Conservation (phyloP, 2,888 invertebrate genomes). For the Hypselothyrea guttata region DNA sequence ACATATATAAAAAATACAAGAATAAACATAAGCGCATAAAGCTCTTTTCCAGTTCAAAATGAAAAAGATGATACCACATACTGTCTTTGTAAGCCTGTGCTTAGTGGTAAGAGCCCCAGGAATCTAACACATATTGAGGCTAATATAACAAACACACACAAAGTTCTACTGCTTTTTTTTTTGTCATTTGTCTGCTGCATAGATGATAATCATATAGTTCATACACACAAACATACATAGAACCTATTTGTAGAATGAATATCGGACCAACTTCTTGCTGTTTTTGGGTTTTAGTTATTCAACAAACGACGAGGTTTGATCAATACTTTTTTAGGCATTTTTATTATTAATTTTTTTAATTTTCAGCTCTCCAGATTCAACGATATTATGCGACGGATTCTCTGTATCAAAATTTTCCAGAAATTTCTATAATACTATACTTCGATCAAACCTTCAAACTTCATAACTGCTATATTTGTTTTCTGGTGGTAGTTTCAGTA, state of each 20-base stretch:
- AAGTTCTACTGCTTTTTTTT: conserved; percentile 36
- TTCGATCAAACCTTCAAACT: no score
- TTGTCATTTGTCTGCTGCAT: no score
- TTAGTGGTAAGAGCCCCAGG: conserved; percentile 31
- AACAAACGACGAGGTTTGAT: no score
- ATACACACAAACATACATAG: conserved; percentile 14
- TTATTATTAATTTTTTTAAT: no score
- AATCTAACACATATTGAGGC: conserved; percentile 19
- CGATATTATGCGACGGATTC: no score
- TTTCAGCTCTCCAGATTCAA: no score
- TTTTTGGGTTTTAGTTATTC: background rate
- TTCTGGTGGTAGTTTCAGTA: no score
- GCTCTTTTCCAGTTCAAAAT: conserved; percentile 55
- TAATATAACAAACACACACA: conserved; percentile 7
- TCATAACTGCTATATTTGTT: no score
- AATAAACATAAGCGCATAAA: conserved; percentile 18
- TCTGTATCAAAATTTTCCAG: no score
- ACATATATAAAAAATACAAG: background rate
- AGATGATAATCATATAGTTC: background rate
- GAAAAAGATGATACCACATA: conserved; percentile 5
- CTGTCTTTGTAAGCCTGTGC: no score
- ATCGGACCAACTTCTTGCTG: conserved; percentile 46
- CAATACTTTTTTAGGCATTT: no score
- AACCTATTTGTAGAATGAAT: conserved; percentile 21
- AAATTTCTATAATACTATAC: no score